Percentiles rank a stretch among this genome's conserved stretches.
These are phyloP conservation scores for Zaprionus taronus DNA, from an alignment of 1,140 invertebrate species.

Conservation along the genomic window DNA sequence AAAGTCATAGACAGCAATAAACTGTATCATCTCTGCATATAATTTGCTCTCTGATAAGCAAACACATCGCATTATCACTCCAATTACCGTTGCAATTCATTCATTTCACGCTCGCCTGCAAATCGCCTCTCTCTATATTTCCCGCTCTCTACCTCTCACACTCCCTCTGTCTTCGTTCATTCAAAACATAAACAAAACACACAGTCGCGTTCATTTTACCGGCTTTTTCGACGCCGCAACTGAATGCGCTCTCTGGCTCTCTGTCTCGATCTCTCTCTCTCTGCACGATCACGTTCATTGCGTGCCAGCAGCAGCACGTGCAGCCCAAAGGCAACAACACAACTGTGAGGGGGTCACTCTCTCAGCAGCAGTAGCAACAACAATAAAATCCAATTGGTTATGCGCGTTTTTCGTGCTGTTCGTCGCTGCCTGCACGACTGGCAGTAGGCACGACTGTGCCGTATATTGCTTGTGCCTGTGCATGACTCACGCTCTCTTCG, in stretches of 20 bases:
- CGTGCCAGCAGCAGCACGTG: slow-evolving; percentile 47
- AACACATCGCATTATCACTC: background rate
- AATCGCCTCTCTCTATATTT: background rate
- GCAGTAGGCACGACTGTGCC: background rate
- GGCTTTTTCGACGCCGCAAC: slow-evolving; percentile 51
- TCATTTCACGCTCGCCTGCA: background rate
- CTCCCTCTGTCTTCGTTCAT: slow-evolving; percentile 26
- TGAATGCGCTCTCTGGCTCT: slow-evolving; percentile 5
- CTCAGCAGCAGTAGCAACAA: background rate
- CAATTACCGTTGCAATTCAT: slow-evolving; percentile 11
- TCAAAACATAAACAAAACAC: slow-evolving; percentile 70
- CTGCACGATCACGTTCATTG: background rate
- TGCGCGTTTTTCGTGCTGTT: slow-evolving; percentile 21
- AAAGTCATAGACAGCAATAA: background rate
- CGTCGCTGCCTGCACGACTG: background rate
- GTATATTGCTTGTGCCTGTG: background rate
- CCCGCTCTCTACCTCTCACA: background rate
- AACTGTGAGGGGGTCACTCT: slow-evolving; percentile 42
- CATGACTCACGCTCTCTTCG: slow-evolving; percentile 18
- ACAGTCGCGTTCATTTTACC: slow-evolving; percentile 60
- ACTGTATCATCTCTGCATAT: background rate
- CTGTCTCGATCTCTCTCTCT: slow-evolving; percentile 14
- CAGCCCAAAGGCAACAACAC: slow-evolving; percentile 26
- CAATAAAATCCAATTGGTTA: slow-evolving; percentile 7
- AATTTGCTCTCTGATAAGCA: background rate